Evolutionary conservation across 2,797 vertebrate species (phyloP).

Genomic region (Cottoperca gobio): DNA sequence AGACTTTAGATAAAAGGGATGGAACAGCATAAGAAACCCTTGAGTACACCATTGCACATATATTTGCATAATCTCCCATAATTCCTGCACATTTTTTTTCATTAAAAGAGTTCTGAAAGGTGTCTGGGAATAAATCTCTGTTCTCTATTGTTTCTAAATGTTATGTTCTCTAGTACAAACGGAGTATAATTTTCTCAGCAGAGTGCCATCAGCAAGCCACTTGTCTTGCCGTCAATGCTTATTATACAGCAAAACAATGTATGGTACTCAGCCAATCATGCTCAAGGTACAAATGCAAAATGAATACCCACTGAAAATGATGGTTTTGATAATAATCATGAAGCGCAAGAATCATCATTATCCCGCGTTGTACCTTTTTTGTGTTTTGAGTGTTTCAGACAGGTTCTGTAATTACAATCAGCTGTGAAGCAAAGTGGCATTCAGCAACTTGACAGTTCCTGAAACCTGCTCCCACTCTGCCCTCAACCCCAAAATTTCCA

Average conservation of each 20-base stretch:
- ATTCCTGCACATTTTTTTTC: constrained; percentile 37
- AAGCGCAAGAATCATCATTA: constrained; percentile 51
- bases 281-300: constrained; percentile 39
- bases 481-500: constrained; percentile 63
- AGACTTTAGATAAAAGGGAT: constrained; percentile 8
- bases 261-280: constrained; percentile 31
- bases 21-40: constrained; percentile 17
- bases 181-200: constrained; percentile 43
- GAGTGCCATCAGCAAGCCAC: constrained; percentile 45
- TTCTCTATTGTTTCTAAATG: constrained; percentile 31
- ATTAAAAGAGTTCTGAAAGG: constrained; percentile 37
- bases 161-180: constrained; percentile 21
- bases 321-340: constrained; percentile 41
- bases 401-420: constrained; percentile 67
- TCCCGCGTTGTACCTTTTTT: constrained; percentile 22
- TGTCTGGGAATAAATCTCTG: constrained; percentile 44
- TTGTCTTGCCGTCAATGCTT: constrained; percentile 42
- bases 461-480: constrained; percentile 43
- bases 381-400: constrained; percentile 39
- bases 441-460: constrained; percentile 64
- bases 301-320: constrained; percentile 44
- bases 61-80: constrained; percentile 48
- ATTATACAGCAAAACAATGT: constrained; percentile 45
- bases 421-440: constrained; percentile 68
- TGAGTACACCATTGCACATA: constrained; percentile 8